Percentiles rank a stretch among this genome's conserved stretches.
Evolutionary conservation across 2,888 invertebrate genomes (phyloP).

Genomic region (Pilophorus perplexus): DNA sequence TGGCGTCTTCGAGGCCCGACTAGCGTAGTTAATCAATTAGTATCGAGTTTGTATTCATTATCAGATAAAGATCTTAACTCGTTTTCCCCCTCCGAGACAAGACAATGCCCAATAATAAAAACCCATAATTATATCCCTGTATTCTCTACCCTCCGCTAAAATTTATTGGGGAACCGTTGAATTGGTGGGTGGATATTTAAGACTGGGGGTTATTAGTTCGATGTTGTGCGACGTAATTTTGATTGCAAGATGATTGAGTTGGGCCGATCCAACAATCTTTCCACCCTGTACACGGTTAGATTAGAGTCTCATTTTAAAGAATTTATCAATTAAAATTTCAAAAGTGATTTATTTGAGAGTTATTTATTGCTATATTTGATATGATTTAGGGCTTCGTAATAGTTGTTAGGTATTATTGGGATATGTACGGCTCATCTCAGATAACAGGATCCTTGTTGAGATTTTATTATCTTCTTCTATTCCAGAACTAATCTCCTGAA

Average conservation of each 20-base stretch:
- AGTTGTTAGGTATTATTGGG: no score
- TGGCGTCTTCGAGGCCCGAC: constrained; percentile 18
- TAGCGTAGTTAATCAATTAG: constrained; percentile 30
- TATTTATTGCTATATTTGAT: no score
- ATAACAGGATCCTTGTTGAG: no score
- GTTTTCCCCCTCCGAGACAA: constrained; percentile 7
- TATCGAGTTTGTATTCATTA: constrained; percentile 31
- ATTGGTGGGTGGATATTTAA: constrained; percentile 22
- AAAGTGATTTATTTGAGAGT: no score
- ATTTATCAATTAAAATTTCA: no score
- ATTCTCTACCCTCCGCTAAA: constrained; percentile 22
- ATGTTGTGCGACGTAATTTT: constrained; percentile 13
- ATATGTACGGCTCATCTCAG: no score
- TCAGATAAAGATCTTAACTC: constrained; percentile 24
- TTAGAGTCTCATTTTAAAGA: no score
- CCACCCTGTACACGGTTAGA: no score
- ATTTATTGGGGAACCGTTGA: constrained; percentile 25
- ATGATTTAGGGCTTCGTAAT: no score
- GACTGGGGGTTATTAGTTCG: constrained; percentile 15
- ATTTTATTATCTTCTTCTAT: no score
- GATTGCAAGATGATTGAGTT: constrained; percentile 23
- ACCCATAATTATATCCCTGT: constrained; percentile 19
- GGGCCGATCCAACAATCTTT: no score
- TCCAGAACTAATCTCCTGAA: no score
- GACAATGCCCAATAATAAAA: constrained; percentile 26